Evolutionary conservation across 2,113 vertebrate genomes (phyloP).

Genomic region (Dicerorhinus sumatrensis): DNA sequence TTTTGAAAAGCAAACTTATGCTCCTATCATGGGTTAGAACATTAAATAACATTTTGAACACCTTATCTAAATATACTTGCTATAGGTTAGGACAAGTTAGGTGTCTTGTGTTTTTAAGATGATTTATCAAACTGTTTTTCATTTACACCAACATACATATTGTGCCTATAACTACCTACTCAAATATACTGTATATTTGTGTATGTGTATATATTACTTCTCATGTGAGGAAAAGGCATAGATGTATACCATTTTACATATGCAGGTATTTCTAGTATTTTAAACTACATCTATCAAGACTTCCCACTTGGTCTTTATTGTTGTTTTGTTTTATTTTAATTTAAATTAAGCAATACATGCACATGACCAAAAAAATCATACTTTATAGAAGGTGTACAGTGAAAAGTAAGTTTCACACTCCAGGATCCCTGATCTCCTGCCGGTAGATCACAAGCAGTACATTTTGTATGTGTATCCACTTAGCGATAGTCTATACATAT

Average conservation of each 20-base stretch:
- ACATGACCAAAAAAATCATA: neutral
- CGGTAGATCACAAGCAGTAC: neutral
- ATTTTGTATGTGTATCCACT: neutral
- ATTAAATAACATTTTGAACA: constrained; percentile 27
- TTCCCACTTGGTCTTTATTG: neutral
- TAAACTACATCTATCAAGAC: neutral
- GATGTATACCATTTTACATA: neutral
- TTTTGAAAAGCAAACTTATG: constrained; percentile 24
- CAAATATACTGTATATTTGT: neutral
- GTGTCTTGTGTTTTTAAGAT: constrained; percentile 22
- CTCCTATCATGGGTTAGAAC: constrained; percentile 15
- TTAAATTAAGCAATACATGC: neutral
- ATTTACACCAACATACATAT: neutral
- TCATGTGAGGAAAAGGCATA: neutral
- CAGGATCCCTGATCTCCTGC: neutral
- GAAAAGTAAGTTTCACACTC: neutral
- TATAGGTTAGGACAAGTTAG: neutral
- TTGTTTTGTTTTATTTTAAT: constrained; percentile 7
- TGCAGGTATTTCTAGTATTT: neutral
- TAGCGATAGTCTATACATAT: neutral
- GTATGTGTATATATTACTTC: neutral
- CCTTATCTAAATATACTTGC: neutral
- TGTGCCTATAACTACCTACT: neutral
- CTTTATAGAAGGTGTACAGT: neutral
- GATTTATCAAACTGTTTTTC: constrained; percentile 4